Conservation (phyloP, 2,797 vertebrate species). For the Acrossocheilus wenchowensis region DNA sequence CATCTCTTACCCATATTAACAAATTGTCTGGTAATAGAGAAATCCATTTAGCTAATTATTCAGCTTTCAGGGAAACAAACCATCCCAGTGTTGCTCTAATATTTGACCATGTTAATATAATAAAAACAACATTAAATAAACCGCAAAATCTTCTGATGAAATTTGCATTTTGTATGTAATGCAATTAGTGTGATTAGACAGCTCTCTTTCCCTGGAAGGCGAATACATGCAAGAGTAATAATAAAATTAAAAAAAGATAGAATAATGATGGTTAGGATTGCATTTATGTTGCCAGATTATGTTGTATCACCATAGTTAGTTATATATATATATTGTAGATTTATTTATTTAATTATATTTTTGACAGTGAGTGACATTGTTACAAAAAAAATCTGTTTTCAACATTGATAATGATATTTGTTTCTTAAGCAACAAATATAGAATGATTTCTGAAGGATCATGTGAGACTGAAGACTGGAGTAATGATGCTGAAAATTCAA, state of each 20-base stretch:
- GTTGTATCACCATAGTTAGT: no score
- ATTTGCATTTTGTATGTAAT: not conserved
- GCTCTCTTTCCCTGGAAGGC: not conserved
- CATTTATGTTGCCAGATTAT: not conserved
- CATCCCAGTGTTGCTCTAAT: not conserved
- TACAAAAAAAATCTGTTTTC: not conserved
- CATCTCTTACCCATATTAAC: not conserved
- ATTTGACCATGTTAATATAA: constrained; percentile 14
- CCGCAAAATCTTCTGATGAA: not conserved
- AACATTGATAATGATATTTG: not conserved
- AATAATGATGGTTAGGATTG: not conserved
- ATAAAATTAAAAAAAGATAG: not conserved
- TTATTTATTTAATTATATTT: not conserved
- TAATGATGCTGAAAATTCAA: not conserved
- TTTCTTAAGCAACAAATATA: not conserved
- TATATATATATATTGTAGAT: no score
- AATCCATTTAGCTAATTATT: constrained; percentile 3
- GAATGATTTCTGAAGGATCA: not conserved
- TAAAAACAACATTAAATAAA: constrained; percentile 8
- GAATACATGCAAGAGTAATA: not conserved
- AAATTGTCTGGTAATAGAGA: not conserved
- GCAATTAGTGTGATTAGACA: not conserved
- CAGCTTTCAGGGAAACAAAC: not conserved
- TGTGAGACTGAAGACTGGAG: not conserved
- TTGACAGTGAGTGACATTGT: not conserved